These are phyloP conservation scores for Ricordea florida DNA, from an alignment of 92 coral and sea anemone genomes.

Conservation along the genomic window DNA sequence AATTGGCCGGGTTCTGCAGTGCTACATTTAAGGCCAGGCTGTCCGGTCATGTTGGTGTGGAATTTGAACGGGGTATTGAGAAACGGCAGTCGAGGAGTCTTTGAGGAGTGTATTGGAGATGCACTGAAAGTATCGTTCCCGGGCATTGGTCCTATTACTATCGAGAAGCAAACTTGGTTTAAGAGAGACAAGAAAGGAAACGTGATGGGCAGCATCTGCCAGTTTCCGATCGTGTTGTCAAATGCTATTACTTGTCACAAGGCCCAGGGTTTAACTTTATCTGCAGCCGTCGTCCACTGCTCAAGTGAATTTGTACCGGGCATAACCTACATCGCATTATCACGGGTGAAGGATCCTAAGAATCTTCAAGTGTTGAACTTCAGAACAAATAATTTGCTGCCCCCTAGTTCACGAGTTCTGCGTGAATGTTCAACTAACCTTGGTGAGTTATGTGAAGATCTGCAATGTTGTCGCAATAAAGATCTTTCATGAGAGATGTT, in stretches of 20 bases:
- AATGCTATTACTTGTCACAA: constrained; percentile 53
- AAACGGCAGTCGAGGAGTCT: constrained; percentile 38
- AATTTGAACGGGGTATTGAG: constrained; percentile 12
- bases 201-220: constrained; percentile 26
- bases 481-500: neutral
- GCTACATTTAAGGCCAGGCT: constrained; percentile 9
- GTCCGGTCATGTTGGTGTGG: constrained; percentile 58
- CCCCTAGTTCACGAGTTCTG: constrained; percentile 1
- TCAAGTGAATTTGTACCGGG: constrained; percentile 63
- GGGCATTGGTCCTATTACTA: neutral
- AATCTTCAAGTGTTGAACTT: constrained; percentile 35
- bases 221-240: constrained; percentile 30
- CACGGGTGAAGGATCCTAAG: constrained; percentile 27
- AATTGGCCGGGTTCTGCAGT: constrained; percentile 23
- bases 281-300: constrained; percentile 52
- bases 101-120: neutral
- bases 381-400: neutral
- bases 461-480: constrained; percentile 27
- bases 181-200: constrained; percentile 20
- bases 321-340: constrained; percentile 31
- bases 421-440: constrained; percentile 7
- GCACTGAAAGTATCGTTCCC: constrained; percentile 21
- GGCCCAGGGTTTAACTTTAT: constrained; percentile 51
- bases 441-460: neutral
- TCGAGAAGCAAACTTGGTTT: constrained; percentile 38